phyloP scores from a whole-genome alignment of 2,888 invertebrate species.

The Aquatica leii region DNA sequence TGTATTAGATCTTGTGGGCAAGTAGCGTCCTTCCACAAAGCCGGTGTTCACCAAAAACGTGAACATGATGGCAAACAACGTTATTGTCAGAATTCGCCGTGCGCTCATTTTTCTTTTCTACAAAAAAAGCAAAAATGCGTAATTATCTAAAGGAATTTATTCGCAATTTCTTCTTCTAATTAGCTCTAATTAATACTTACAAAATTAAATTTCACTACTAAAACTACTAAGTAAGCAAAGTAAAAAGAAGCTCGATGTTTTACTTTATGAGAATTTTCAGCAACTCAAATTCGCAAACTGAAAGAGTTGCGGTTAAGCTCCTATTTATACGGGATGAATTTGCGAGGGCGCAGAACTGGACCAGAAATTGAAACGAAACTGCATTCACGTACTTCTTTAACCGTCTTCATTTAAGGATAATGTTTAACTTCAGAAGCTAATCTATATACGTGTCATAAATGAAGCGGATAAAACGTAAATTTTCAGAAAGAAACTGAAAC shows the following conservation, averaged over 20 bases:
- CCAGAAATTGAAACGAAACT: no score
- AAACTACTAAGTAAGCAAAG: neutral
- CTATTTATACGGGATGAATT: slow-evolving; percentile 17
- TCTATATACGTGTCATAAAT: no score
- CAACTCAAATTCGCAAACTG: slow-evolving; percentile 27
- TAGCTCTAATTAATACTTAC: neutral
- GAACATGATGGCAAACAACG: slow-evolving; percentile 38
- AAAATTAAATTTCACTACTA: neutral
- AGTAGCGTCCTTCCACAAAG: slow-evolving; percentile 60
- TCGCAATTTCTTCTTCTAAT: neutral
- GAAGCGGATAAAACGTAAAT: no score
- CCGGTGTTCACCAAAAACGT: slow-evolving; percentile 58
- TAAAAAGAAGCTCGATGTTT: neutral
- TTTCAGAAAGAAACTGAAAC: no score
- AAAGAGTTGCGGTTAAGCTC: neutral
- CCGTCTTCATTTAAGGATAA: no score
- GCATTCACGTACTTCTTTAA: slow-evolving; percentile 23
- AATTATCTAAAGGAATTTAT: neutral
- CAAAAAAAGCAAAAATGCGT: neutral
- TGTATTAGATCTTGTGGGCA: slow-evolving; percentile 64
- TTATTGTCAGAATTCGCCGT: slow-evolving; percentile 28
- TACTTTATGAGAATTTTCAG: neutral
- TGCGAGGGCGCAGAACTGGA: slow-evolving; percentile 23
- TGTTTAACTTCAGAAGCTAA: no score
- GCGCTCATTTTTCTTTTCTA: slow-evolving; percentile 32